These are phyloP conservation scores for Macrostomum cliftonense DNA, from an alignment of 2,888 invertebrate genomes.

Conservation along the genomic window DNA sequence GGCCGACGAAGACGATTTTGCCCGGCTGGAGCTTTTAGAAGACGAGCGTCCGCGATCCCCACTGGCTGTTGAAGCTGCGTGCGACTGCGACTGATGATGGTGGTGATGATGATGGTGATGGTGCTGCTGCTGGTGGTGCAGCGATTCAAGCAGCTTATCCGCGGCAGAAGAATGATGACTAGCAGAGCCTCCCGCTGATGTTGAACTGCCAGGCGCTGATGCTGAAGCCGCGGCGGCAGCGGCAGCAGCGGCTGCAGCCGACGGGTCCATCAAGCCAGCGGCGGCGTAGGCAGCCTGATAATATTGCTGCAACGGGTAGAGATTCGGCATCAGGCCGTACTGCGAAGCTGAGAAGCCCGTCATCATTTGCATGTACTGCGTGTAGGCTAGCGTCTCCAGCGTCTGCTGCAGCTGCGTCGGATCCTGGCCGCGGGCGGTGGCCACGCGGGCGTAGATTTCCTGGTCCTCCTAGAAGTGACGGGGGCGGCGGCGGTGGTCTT, in stretches of 20 bases:
- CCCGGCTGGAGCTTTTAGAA: slow-evolving; percentile 11
- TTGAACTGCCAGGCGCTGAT: too few species aligned
- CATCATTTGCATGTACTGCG: slow-evolving; percentile 9
- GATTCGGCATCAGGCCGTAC: too few species aligned
- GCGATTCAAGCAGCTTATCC: neutral
- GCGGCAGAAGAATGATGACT: neutral
- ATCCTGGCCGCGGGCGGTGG: slow-evolving; percentile 10
- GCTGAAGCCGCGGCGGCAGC: too few species aligned
- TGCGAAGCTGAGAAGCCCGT: neutral
- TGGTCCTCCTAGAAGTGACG: slow-evolving; percentile 6
- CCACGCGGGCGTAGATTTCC: slow-evolving; percentile 9
- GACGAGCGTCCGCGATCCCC: slow-evolving; percentile 13
- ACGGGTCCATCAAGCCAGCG: slow-evolving; percentile 7
- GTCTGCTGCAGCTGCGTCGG: slow-evolving; percentile 7
- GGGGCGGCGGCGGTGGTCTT: neutral
- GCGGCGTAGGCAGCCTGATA: slow-evolving; percentile 4
- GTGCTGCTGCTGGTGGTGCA: slow-evolving; percentile 6
- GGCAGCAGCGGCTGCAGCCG: neutral
- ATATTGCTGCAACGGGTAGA: too few species aligned
- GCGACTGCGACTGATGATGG: slow-evolving; percentile 6
- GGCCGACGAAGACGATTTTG: slow-evolving; percentile 6
- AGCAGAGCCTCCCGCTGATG: neutral
- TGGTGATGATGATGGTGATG: too few species aligned
- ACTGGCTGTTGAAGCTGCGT: slow-evolving; percentile 1
- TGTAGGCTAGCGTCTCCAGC: slow-evolving; percentile 10